Evolutionary conservation across 1,140 invertebrate species (phyloP).

Genomic region (Anastatus disparis): DNA sequence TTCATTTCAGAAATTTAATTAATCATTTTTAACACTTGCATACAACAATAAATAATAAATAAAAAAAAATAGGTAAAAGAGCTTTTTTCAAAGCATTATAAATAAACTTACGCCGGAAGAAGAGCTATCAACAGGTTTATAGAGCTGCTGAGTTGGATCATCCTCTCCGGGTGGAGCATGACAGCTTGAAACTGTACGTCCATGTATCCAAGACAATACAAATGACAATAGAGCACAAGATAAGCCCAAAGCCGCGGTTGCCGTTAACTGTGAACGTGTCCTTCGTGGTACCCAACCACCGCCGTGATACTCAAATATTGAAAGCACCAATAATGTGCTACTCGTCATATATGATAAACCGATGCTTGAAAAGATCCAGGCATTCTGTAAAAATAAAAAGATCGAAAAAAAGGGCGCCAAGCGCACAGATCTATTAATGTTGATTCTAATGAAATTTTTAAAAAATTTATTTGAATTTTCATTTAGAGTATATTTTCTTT

Average conservation of each 20-base stretch:
- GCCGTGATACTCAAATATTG: conserved; percentile 63
- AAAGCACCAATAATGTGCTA: conserved; percentile 59
- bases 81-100: too few species aligned
- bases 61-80: too few species aligned
- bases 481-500: too few species aligned
- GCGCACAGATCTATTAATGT: too few species aligned
- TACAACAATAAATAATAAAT: conserved; percentile 4
- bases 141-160: conserved; percentile 59
- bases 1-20: too few species aligned
- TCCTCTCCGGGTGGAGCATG: conserved; percentile 55
- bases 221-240: conserved; percentile 62
- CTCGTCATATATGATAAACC: conserved; percentile 60
- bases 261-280: conserved; percentile 61
- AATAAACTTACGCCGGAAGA: conserved; percentile 60
- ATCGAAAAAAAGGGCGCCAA: too few species aligned
- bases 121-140: conserved; percentile 64
- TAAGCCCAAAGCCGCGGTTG: conserved; percentile 58
- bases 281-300: conserved; percentile 63
- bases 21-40: too few species aligned
- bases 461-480: too few species aligned
- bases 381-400: conserved; percentile 61
- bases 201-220: conserved; percentile 61
- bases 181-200: conserved; percentile 50
- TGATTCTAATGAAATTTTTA: too few species aligned
- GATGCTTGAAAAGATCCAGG: conserved; percentile 63